Evolutionary conservation across 2,113 vertebrate genomes (phyloP).

Genomic region (Benitochromis conjunctus): DNA sequence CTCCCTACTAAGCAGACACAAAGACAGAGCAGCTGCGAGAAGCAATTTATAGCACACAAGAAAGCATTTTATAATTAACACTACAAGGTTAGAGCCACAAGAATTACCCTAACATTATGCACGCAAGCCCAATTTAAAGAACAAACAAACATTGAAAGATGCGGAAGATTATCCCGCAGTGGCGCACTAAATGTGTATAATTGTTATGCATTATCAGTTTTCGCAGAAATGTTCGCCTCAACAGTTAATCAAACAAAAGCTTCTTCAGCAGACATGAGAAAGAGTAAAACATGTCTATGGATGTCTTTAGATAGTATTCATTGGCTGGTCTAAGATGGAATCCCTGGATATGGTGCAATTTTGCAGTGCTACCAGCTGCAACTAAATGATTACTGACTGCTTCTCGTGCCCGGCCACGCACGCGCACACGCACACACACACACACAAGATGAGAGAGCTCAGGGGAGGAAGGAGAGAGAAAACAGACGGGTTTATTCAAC

Average conservation of each 20-base stretch:
- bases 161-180: not conserved
- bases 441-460: constrained; percentile 13
- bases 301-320: constrained; percentile 25
- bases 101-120: constrained; percentile 1
- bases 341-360: constrained; percentile 26
- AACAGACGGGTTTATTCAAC: constrained; percentile 46
- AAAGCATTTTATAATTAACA: constrained; percentile 7
- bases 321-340: constrained; percentile 2
- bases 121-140: not conserved
- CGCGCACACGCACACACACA: not conserved
- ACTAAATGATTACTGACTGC: constrained; percentile 50
- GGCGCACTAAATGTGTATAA: not conserved
- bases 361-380: constrained; percentile 30
- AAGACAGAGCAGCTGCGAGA: not conserved
- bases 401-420: constrained; percentile 9
- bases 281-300: not conserved
- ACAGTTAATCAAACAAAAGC: not conserved
- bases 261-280: not conserved
- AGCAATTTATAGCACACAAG: not conserved
- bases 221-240: not conserved
- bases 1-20: not conserved
- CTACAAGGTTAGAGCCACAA: not conserved
- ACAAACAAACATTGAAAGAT: constrained; percentile 12
- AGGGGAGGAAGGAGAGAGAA: not conserved
- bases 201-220: constrained; percentile 15